These are phyloP conservation scores for Puma concolor DNA, from an alignment of 2,113 vertebrate species.

Conservation along the genomic window DNA sequence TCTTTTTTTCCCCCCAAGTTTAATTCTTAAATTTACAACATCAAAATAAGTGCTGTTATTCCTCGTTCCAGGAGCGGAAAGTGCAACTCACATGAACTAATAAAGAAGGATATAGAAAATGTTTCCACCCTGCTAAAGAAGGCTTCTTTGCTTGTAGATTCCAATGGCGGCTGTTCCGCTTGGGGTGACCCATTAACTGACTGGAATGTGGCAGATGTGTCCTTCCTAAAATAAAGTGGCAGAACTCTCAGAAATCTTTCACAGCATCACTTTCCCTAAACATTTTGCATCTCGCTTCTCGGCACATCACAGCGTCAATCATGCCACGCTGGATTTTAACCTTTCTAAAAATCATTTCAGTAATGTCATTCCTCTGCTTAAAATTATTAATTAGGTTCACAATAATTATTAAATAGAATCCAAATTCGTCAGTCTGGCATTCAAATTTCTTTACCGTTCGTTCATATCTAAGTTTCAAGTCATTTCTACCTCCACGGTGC, in stretches of 20 bases:
- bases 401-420: conserved; percentile 23
- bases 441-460: neutral
- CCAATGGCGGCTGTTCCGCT: conserved; percentile 81
- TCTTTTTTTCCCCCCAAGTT: conserved; percentile 9
- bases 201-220: conserved; percentile 48
- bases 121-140: conserved; percentile 95
- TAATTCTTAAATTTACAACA: conserved; percentile 53
- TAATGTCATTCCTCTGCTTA: neutral
- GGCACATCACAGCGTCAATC: neutral
- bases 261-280: neutral
- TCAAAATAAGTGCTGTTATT: neutral
- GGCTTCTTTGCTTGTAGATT: conserved; percentile 93
- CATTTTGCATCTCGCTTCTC: neutral
- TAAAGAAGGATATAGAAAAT: conserved; percentile 96
- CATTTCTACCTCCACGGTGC: neutral
- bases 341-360: conserved; percentile 34
- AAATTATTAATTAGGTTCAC: neutral
- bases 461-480: neutral
- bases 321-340: conserved; percentile 1
- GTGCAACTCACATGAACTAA: neutral
- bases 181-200: conserved; percentile 76
- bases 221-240: conserved; percentile 79
- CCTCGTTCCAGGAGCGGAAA: neutral
- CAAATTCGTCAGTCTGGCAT: neutral
- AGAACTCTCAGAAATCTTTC: neutral